Evolutionary conservation across 2,888 invertebrate genomes (phyloP), one percentile per base, ranked within the genome.

Genomic region (Rugalucina vietnamica): DNA sequence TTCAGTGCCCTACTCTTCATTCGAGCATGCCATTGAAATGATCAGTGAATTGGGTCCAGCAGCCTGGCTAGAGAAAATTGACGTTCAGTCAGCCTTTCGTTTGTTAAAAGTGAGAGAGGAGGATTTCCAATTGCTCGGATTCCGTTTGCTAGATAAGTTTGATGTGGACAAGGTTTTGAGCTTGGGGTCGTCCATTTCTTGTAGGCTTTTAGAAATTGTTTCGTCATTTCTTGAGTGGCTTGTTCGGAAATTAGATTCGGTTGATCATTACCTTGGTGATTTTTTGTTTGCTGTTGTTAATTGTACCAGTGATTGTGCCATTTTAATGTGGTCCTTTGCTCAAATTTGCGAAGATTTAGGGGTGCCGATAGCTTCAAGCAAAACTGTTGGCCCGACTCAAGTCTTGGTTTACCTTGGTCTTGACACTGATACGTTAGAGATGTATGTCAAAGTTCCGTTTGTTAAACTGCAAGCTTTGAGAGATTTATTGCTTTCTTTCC

Each of bases 191-290:
- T 54, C 79, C 1, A 79, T 36, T 18, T 39, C 76, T 18, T 79
- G 76, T 29, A 71, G n/a, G 49, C 39, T 75, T 10, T 83, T 75
- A 27, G 82, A 82, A 34, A 77, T 74, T 36, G 69, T 78, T 39
- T 27, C 69, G 14, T 69, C 57, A n/a, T 69, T 75, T 54, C 34
- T 82, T 18, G 37, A 77, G 21, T 77, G 69, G 82, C 39, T 50
- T 36, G 65, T 78, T 32, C 34, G n/a, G 29, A 14, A 27, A 76
- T 69, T 49, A 10, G 37, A 36, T 24, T 12, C 71, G 29, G 65
- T 81, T 21, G 78, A 75, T n/a, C 81, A 81, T 36, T 36, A 76
- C 24, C 65, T 84, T 14, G 75, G 78, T 57, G 81, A 84, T 43
- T 81, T 76, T 36, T 39, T 82, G 10, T 71, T 83, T 72, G 72